phyloP scores from a whole-genome alignment of 2,113 vertebrate species.

The Merops nubicus region DNA sequence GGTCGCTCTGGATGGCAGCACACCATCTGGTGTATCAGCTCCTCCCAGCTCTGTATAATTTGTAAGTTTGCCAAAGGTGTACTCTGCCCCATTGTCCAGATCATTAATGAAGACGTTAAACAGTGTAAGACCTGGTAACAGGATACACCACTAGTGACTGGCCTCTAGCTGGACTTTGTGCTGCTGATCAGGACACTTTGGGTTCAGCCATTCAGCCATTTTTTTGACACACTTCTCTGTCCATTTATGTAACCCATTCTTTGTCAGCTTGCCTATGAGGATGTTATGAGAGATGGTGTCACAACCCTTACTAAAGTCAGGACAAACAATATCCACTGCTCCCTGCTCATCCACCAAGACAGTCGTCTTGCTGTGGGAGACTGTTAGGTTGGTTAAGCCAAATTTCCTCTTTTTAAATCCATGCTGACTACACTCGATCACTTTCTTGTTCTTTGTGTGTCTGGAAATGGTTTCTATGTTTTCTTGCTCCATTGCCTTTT shows the following conservation, averaged over 20 bases:
- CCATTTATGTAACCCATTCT: neutral
- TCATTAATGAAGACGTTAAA: neutral
- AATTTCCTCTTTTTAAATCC: neutral
- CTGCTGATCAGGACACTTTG: neutral
- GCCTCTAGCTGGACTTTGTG: neutral
- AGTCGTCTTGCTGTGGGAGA: neutral
- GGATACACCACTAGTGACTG: neutral
- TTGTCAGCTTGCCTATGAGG: neutral
- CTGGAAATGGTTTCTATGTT: neutral
- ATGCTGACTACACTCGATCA: neutral
- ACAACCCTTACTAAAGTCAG: neutral
- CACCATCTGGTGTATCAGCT: neutral
- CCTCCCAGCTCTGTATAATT: neutral
- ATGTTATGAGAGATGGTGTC: neutral
- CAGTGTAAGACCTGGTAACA: neutral
- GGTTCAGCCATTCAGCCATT: neutral
- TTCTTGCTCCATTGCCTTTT: neutral
- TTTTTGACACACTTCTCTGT: neutral
- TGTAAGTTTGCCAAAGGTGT: neutral
- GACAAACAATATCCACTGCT: neutral
- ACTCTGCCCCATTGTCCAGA: neutral
- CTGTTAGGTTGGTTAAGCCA: neutral
- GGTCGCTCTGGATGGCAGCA: neutral
- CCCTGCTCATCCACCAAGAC: neutral
- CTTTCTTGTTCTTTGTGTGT: neutral